phyloP scores from a whole-genome alignment of 2,797 vertebrate species.

The Protonibea diacanthus region DNA sequence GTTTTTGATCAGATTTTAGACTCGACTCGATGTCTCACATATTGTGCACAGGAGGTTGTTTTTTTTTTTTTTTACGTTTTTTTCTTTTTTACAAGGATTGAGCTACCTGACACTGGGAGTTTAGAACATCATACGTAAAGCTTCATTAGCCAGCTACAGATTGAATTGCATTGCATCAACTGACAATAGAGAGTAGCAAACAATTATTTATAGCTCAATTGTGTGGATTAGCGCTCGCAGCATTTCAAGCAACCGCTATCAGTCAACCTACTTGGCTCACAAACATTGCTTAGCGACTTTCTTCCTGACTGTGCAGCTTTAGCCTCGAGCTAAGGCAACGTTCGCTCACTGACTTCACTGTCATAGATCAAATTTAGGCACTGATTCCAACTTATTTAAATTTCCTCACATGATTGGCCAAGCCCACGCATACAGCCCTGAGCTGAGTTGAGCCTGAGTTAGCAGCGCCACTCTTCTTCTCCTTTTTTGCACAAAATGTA shows the following conservation, averaged over 20 bases:
- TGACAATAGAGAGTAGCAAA: slow-evolving; percentile 37
- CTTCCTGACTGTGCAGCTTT: slow-evolving; percentile 38
- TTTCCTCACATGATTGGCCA: slow-evolving; percentile 40
- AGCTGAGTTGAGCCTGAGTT: slow-evolving; percentile 43
- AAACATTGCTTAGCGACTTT: slow-evolving; percentile 45
- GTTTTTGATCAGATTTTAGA: background rate
- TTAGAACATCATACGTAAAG: slow-evolving; percentile 2
- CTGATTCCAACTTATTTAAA: slow-evolving; percentile 57
- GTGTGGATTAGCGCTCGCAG: slow-evolving; percentile 37
- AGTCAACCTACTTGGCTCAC: slow-evolving; percentile 54
- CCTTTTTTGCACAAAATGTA: slow-evolving; percentile 22
- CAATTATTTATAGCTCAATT: slow-evolving; percentile 47
- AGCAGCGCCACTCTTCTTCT: background rate
- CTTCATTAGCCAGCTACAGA: slow-evolving; percentile 18
- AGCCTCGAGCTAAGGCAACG: slow-evolving; percentile 43
- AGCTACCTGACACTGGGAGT: slow-evolving; percentile 2
- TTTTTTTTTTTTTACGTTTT: too few relatives aligned
- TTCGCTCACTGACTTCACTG: slow-evolving; percentile 37
- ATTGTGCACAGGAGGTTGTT: background rate
- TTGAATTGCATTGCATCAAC: slow-evolving; percentile 26
- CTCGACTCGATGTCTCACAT: background rate
- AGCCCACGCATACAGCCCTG: slow-evolving; percentile 32
- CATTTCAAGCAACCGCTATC: slow-evolving; percentile 34
- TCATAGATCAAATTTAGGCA: slow-evolving; percentile 60
- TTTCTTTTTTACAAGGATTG: background rate